phyloP scores from a whole-genome alignment of 92 coral and sea anemone species.

The Parazoanthus darwini region DNA sequence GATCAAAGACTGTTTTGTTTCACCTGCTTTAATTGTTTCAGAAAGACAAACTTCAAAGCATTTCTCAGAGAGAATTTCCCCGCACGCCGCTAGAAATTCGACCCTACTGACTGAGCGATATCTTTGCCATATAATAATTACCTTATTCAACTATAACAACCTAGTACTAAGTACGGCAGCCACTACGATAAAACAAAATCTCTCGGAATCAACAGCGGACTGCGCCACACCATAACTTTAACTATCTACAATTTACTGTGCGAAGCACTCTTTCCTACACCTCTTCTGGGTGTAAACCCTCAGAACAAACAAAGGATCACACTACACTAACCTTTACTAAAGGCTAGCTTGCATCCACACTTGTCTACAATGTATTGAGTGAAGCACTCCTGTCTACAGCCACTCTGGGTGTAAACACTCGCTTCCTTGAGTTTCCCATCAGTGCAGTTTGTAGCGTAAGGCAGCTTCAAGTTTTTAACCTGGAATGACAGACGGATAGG shows the following conservation, averaged over 20 bases:
- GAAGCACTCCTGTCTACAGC: conserved; percentile 21
- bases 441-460: conserved; percentile 26
- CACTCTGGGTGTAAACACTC: conserved; percentile 28
- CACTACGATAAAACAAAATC: too few species aligned
- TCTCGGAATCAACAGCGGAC: too few species aligned
- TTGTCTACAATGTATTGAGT: neutral
- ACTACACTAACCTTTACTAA: conserved; percentile 20
- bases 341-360: conserved; percentile 22
- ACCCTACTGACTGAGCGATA: too few species aligned
- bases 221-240: too few species aligned
- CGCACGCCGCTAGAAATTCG: too few species aligned
- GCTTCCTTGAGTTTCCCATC: conserved; percentile 26
- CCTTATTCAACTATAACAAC: too few species aligned
- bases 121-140: too few species aligned
- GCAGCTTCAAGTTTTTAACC: conserved; percentile 2
- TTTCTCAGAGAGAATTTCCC: too few species aligned
- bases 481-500: neutral
- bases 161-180: too few species aligned
- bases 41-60: too few species aligned
- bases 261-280: neutral
- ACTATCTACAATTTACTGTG: neutral
- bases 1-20: too few species aligned
- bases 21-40: too few species aligned
- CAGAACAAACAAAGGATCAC: neutral
- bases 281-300: conserved; percentile 13